These are phyloP conservation scores for Caradrina clavipalpis DNA, from an alignment of 2,888 invertebrate species.

Conservation along the genomic window DNA sequence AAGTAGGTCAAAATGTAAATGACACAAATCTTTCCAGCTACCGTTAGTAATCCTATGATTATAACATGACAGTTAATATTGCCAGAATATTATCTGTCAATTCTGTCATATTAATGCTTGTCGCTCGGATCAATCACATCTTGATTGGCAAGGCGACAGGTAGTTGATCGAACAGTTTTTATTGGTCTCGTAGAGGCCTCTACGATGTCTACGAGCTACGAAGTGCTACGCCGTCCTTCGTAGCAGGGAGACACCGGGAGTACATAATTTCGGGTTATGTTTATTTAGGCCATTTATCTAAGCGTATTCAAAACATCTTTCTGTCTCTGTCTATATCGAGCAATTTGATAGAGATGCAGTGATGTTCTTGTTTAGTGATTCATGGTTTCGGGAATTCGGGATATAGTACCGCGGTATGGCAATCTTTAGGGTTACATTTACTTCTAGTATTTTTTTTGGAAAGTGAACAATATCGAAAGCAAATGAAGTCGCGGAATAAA, in stretches of 20 bases:
- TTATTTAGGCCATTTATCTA: not conserved
- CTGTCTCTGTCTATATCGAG: too few species aligned
- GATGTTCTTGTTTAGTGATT: too few species aligned
- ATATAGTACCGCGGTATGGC: too few species aligned
- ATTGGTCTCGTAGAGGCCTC: constrained; percentile 27
- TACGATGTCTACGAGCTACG: constrained; percentile 34
- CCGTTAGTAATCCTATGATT: not conserved
- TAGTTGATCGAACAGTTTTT: not conserved
- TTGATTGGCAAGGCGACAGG: constrained; percentile 11
- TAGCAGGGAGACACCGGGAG: constrained; percentile 14
- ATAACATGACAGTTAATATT: constrained; percentile 1
- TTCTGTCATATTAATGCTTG: not conserved
- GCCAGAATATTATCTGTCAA: not conserved
- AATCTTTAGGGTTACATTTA: too few species aligned
- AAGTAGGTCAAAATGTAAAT: too few species aligned
- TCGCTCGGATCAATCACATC: constrained; percentile 9
- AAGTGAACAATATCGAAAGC: too few species aligned
- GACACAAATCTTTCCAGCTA: too few species aligned
- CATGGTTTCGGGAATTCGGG: too few species aligned
- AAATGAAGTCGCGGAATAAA: too few species aligned
- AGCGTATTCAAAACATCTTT: too few species aligned
- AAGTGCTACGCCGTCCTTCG: constrained; percentile 31
- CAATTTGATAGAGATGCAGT: too few species aligned
- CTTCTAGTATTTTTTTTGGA: too few species aligned
- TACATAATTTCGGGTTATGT: not conserved